These are phyloP conservation scores for Darwinula stevensoni DNA, from an alignment of 2,888 invertebrate genomes.

Conservation along the genomic window DNA sequence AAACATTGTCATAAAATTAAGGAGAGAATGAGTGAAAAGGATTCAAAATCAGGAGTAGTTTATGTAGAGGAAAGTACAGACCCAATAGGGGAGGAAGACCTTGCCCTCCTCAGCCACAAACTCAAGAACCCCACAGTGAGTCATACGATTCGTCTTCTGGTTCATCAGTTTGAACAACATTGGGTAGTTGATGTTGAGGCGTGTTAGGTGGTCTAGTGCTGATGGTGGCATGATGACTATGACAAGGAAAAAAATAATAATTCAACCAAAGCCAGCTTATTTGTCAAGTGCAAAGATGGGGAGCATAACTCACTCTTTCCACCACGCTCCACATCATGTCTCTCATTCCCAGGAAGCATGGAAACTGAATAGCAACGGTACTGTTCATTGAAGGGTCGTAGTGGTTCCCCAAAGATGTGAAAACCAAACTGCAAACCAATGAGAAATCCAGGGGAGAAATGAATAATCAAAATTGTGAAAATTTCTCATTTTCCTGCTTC, in stretches of 20 bases:
- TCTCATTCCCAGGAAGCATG: conserved; percentile 74
- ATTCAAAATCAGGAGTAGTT: too few relatives aligned
- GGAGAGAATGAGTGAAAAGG: neutral
- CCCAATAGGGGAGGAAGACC: conserved; percentile 95
- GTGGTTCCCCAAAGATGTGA: too few relatives aligned
- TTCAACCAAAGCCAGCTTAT: neutral
- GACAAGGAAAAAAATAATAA: conserved; percentile 24
- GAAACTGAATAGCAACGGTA: conserved; percentile 81
- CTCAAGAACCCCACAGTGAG: conserved; percentile 87
- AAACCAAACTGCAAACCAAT: too few relatives aligned
- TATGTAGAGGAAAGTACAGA: too few relatives aligned
- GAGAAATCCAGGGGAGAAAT: too few relatives aligned
- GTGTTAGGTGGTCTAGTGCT: conserved; percentile 64
- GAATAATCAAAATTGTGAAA: too few relatives aligned
- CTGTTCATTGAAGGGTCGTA: conserved; percentile 21
- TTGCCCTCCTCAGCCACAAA: conserved; percentile 97
- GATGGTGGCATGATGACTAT: conserved; percentile 97
- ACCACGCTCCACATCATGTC: conserved; percentile 77
- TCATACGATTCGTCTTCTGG: conserved; percentile 37
- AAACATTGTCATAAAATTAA: conserved; percentile 8
- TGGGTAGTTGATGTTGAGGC: conserved; percentile 84
- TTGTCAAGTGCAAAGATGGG: neutral
- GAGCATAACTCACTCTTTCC: conserved; percentile 73
- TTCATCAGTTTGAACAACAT: conserved; percentile 93
- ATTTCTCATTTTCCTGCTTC: too few relatives aligned